Percentiles rank a stretch among this genome's conserved stretches.
Conservation (phyloP, 2,888 invertebrate species). For the Agrilus biguttatus region DNA sequence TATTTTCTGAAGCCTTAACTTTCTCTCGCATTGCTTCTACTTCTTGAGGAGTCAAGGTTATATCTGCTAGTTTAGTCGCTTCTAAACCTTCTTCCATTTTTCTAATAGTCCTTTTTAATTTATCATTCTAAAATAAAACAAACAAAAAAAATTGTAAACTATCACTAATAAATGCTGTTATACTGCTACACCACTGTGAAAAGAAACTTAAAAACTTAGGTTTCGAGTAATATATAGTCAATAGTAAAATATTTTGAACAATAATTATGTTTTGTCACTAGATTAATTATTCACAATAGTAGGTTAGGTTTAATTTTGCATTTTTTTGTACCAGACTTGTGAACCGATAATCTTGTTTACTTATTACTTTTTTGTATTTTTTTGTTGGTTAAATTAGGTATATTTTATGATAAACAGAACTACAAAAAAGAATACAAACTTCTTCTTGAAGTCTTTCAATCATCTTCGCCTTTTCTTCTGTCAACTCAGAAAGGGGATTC, state of each 20-base stretch:
- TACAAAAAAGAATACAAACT: constrained; percentile 25
- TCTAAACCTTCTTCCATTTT: constrained; percentile 40
- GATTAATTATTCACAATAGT: too few relatives aligned
- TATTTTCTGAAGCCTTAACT: constrained; percentile 47
- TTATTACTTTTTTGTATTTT: too few relatives aligned
- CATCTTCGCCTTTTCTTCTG: constrained; percentile 48
- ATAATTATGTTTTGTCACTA: too few relatives aligned
- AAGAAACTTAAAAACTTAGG: too few relatives aligned
- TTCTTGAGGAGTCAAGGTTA: constrained; percentile 34
- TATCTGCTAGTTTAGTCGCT: constrained; percentile 25
- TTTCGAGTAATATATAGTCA: too few relatives aligned
- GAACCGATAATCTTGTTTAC: too few relatives aligned
- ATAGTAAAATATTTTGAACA: too few relatives aligned
- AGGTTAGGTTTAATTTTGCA: too few relatives aligned
- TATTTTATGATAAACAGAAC: constrained; percentile 1
- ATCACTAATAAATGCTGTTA: too few relatives aligned
- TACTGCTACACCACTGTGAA: too few relatives aligned
- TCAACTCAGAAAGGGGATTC: constrained; percentile 60
- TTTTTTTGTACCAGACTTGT: too few relatives aligned
- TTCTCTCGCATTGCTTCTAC: constrained; percentile 41
- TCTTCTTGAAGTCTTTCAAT: constrained; percentile 58
- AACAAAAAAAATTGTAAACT: background rate
- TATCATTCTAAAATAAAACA: constrained; percentile 21
- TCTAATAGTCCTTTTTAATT: constrained; percentile 40
- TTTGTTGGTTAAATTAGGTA: background rate